Percentiles rank a stretch among this genome's conserved stretches.
Evolutionary conservation across 2,888 invertebrate species (phyloP).

Genomic region (Lasioglossum malachurum): DNA sequence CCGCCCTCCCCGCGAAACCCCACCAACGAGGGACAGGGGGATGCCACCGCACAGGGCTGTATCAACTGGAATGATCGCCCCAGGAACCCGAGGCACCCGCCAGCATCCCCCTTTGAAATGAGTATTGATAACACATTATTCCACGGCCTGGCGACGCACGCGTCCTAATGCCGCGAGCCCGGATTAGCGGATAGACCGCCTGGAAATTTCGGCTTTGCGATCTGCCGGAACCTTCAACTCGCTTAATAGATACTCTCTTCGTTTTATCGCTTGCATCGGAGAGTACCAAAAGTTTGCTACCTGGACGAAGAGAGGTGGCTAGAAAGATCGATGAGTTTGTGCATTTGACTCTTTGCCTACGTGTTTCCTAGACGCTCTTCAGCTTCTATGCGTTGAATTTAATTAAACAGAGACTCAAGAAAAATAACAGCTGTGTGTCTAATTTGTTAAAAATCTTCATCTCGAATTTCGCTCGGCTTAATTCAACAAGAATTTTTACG

Average conservation of each 20-base stretch:
- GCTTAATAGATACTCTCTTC: neutral
- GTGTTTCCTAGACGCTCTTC: neutral
- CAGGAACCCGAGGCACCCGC: neutral
- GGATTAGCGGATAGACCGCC: neutral
- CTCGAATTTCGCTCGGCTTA: neutral
- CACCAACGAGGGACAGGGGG: conserved; percentile 67
- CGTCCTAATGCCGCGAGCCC: conserved; percentile 22
- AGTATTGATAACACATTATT: conserved; percentile 61
- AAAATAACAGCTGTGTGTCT: neutral
- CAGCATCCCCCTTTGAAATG: conserved; percentile 28
- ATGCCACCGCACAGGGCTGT: conserved; percentile 80
- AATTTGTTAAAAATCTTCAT: neutral
- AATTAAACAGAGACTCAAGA: neutral
- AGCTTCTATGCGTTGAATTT: neutral
- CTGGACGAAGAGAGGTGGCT: neutral
- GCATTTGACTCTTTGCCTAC: neutral
- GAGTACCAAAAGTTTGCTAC: neutral
- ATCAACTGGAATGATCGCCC: conserved; percentile 13
- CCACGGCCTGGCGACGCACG: conserved; percentile 45
- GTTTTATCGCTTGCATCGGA: neutral
- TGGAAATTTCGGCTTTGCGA: neutral
- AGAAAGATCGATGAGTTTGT: neutral
- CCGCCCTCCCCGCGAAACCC: conserved; percentile 70
- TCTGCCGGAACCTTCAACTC: neutral
- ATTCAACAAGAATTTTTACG: neutral